Conservation (phyloP, 37 sponge, comb jelly and placozoan species). For the Diacarnus erythraeanus region DNA sequence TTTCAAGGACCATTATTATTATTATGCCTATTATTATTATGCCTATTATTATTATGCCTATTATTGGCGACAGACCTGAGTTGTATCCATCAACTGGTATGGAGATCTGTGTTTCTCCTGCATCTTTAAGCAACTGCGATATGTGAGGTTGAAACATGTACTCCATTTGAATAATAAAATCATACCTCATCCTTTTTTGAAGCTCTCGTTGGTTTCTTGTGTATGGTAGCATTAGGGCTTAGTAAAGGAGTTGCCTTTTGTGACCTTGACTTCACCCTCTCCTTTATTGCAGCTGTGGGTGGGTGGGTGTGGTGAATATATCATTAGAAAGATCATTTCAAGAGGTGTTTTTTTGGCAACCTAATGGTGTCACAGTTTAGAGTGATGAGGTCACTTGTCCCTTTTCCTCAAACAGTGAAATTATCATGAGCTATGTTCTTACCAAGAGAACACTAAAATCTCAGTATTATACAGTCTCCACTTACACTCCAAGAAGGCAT, state of each 20-base stretch:
- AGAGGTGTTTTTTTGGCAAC: too few relatives aligned
- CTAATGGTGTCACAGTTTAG: too few relatives aligned
- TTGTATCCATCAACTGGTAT: slow-evolving; percentile 23
- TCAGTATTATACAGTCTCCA: too few relatives aligned
- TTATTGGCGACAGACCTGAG: not conserved
- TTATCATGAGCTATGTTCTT: too few relatives aligned
- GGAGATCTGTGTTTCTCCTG: not conserved
- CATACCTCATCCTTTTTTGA: slow-evolving; percentile 7
- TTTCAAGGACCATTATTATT: too few relatives aligned
- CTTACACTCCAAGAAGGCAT: slow-evolving; percentile 54
- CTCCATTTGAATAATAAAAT: not conserved
- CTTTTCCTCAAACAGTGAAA: too few relatives aligned
- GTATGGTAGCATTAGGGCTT: not conserved
- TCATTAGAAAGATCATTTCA: not conserved
- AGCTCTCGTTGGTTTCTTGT: slow-evolving; percentile 12
- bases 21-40: too few relatives aligned
- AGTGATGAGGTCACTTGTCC: too few relatives aligned
- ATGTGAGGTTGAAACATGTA: not conserved
- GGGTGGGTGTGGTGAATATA: not conserved
- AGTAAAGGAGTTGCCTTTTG: not conserved
- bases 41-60: too few relatives aligned
- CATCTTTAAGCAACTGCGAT: not conserved
- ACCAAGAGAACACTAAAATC: not conserved
- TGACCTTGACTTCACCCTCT: not conserved
- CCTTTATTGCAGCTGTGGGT: not conserved